A percentile compares a stretch with the other conserved stretches of the same genome.
Conservation (phyloP, 2,113 vertebrate genomes). For the Nothoprocta pentlandii region DNA sequence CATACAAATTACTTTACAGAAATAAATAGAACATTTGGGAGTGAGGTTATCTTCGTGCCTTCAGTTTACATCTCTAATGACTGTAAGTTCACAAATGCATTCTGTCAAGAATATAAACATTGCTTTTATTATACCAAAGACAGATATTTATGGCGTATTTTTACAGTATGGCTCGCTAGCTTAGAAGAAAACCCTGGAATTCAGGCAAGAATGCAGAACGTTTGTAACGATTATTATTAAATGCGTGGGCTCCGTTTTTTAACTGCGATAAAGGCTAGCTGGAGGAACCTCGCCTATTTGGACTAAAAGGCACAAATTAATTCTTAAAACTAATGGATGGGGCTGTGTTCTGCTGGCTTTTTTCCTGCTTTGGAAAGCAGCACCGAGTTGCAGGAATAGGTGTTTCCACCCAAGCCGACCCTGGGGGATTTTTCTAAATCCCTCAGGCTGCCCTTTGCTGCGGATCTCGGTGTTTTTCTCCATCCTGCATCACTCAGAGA, state of each 20-base stretch:
- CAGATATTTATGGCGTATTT: constrained; percentile 68
- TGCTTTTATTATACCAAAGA: constrained; percentile 73
- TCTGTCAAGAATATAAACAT: constrained; percentile 74
- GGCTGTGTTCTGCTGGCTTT: not conserved
- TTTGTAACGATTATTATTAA: not conserved
- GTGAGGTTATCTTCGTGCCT: constrained; percentile 78
- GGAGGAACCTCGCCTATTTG: not conserved
- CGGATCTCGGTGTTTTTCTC: not conserved
- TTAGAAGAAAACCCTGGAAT: constrained; percentile 65
- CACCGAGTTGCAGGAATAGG: constrained; percentile 3
- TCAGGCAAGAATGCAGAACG: constrained; percentile 42
- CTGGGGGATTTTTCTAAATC: constrained; percentile 7
- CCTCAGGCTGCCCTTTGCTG: not conserved
- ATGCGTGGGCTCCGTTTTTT: not conserved
- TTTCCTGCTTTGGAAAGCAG: not conserved
- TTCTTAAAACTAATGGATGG: not conserved
- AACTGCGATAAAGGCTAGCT: fast-evolving
- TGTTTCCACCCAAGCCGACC: not conserved
- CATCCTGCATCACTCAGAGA: not conserved
- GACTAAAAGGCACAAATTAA: not conserved
- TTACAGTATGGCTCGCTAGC: constrained; percentile 47
- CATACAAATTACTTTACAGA: constrained; percentile 81
- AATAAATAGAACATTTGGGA: constrained; percentile 78
- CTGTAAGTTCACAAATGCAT: constrained; percentile 77
- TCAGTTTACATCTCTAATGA: constrained; percentile 79